phyloP scores from a whole-genome alignment of 2,888 invertebrate species.

The Apodemia zela region DNA sequence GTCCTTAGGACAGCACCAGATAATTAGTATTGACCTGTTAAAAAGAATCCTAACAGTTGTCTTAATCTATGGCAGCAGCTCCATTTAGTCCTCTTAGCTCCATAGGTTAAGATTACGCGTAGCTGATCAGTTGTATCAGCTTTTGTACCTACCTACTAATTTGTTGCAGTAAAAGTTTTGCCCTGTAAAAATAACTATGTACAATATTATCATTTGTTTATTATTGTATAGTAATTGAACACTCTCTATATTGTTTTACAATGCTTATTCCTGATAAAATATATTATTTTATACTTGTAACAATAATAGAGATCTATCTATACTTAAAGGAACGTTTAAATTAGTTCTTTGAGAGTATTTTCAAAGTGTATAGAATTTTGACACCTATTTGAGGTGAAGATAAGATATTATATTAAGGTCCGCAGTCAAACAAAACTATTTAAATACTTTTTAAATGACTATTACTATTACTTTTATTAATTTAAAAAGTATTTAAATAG shows the following conservation, averaged over 20 bases:
- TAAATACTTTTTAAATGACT: too few species aligned
- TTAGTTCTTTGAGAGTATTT: constrained; percentile 62
- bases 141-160: too few species aligned
- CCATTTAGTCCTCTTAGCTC: too few species aligned
- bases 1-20: background rate
- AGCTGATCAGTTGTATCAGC: too few species aligned
- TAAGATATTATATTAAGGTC: too few species aligned
- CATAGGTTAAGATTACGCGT: too few species aligned
- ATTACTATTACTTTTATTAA: too few species aligned
- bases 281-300: constrained; percentile 53
- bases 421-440: too few species aligned
- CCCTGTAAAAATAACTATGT: constrained; percentile 1
- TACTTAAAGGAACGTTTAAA: constrained; percentile 75
- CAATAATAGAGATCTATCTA: constrained; percentile 75
- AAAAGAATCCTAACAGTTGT: background rate
- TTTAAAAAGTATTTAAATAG: too few species aligned
- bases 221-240: constrained; percentile 3
- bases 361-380: constrained; percentile 4
- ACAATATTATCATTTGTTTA: background rate
- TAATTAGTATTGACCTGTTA: background rate
- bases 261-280: constrained; percentile 19
- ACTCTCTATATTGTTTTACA: constrained; percentile 5
- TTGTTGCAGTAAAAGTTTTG: background rate
- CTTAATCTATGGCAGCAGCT: background rate
- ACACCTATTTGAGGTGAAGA: background rate